phyloP scores from a whole-genome alignment of 2,888 invertebrate genomes.

The Anoplius nigerrimus region DNA sequence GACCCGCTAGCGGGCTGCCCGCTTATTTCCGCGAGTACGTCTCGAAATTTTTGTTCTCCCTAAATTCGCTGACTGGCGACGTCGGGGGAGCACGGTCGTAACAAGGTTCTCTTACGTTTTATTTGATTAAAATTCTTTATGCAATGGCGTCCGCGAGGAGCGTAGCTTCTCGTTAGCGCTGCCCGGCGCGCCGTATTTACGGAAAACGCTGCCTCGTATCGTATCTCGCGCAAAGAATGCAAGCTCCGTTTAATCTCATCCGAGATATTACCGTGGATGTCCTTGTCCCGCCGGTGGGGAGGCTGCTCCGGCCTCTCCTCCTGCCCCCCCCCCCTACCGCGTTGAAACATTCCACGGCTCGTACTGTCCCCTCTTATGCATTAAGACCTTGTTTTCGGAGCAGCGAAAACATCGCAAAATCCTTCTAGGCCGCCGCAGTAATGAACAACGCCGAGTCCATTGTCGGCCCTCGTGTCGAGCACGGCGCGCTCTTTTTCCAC shows the following conservation, averaged over 20 bases:
- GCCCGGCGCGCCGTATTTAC: conserved; percentile 37
- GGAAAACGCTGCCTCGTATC: conserved; percentile 39
- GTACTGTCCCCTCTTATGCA: conserved; percentile 36
- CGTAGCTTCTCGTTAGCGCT: too few relatives aligned
- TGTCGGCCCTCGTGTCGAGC: conserved; percentile 28
- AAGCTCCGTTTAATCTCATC: conserved; percentile 57
- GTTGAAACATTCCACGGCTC: conserved; percentile 49
- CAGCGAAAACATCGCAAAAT: conserved; percentile 20
- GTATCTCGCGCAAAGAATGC: conserved; percentile 44
- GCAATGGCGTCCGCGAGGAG: too few relatives aligned
- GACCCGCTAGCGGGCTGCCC: too few relatives aligned
- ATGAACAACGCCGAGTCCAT: conserved; percentile 27
- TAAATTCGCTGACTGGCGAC: too few relatives aligned
- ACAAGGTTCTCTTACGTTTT: too few relatives aligned
- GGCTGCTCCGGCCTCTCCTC: conserved; percentile 40
- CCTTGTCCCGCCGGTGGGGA: conserved; percentile 53
- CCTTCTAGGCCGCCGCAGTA: conserved; percentile 22
- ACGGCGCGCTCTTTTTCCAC: too few relatives aligned
- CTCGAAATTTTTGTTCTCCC: too few relatives aligned
- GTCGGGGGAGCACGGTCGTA: too few relatives aligned
- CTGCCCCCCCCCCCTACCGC: conserved; percentile 36
- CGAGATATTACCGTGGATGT: conserved; percentile 56
- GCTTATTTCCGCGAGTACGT: too few relatives aligned
- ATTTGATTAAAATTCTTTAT: too few relatives aligned
- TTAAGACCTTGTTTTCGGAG: conserved; percentile 37